Conservation (phyloP, 2,888 invertebrate genomes). For the Nephrotoma guestfalica region DNA sequence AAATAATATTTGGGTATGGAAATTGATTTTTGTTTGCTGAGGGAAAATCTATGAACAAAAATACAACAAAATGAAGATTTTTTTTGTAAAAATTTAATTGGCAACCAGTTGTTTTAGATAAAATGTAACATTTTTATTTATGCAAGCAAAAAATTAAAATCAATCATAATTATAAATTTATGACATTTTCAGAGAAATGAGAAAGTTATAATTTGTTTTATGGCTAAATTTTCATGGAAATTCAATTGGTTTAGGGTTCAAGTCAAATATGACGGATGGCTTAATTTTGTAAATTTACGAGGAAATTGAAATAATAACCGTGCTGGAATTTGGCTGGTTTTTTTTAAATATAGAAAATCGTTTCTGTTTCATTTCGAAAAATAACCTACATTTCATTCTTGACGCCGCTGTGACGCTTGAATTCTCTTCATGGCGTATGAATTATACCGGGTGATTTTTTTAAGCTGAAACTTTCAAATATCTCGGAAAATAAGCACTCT, state of each 20-base stretch:
- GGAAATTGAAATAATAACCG: too few relatives aligned
- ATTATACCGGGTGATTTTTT: too few relatives aligned
- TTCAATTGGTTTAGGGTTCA: neutral
- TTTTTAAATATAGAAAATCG: too few relatives aligned
- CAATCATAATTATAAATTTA: neutral
- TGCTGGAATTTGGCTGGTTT: too few relatives aligned
- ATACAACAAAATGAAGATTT: neutral
- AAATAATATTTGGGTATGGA: neutral
- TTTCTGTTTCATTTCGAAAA: too few relatives aligned
- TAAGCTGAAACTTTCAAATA: too few relatives aligned
- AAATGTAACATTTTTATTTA: neutral
- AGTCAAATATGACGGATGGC: neutral
- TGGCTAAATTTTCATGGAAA: neutral
- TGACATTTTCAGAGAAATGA: neutral
- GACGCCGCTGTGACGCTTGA: too few relatives aligned
- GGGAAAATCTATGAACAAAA: neutral
- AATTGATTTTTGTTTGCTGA: neutral
- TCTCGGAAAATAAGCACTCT: too few relatives aligned
- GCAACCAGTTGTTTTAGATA: neutral
- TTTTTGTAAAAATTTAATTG: neutral
- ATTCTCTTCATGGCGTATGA: too few relatives aligned
- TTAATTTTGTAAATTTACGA: too few relatives aligned
- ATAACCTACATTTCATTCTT: too few relatives aligned
- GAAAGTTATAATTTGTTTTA: neutral
- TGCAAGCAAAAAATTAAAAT: neutral